Conservation (phyloP, 2,888 invertebrate species). For the Ryuthela nishihirai region DNA sequence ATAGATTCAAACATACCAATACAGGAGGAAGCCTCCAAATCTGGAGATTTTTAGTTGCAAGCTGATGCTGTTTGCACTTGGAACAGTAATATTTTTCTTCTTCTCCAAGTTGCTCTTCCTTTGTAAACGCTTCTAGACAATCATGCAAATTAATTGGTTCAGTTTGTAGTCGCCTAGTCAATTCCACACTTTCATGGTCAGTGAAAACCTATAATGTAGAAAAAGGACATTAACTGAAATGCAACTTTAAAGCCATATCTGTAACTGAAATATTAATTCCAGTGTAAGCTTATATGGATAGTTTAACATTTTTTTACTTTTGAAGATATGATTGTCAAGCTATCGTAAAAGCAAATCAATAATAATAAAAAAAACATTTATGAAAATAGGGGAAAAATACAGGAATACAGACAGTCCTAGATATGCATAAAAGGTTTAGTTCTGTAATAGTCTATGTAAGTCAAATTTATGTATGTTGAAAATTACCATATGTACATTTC, state of each 20-base stretch:
- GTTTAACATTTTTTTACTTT: too few species aligned
- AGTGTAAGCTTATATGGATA: too few species aligned
- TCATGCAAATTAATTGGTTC: slow-evolving; percentile 78
- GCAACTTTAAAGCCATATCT: neutral
- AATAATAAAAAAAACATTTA: too few species aligned
- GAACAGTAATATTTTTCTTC: slow-evolving; percentile 83
- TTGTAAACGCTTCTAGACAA: slow-evolving; percentile 83
- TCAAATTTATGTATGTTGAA: too few species aligned
- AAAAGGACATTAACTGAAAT: neutral
- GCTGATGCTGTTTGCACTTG: slow-evolving; percentile 74
- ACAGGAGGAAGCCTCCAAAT: slow-evolving; percentile 88
- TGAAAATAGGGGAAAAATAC: too few species aligned
- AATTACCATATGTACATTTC: too few species aligned
- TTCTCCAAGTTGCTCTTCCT: slow-evolving; percentile 70
- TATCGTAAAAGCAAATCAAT: too few species aligned
- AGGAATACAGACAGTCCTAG: too few species aligned
- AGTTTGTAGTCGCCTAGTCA: slow-evolving; percentile 66
- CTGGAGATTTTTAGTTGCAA: slow-evolving; percentile 84
- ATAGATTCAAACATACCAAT: slow-evolving; percentile 57
- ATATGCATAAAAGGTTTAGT: too few species aligned
- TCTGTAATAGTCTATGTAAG: too few species aligned
- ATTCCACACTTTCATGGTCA: slow-evolving; percentile 70
- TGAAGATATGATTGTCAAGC: too few species aligned
- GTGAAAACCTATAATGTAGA: slow-evolving; percentile 61
- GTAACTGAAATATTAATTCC: neutral